Evolutionary conservation across 2,113 vertebrate species (phyloP), one percentile per base, ranked within the genome.

Genomic region (Xiphophorus hellerii): DNA sequence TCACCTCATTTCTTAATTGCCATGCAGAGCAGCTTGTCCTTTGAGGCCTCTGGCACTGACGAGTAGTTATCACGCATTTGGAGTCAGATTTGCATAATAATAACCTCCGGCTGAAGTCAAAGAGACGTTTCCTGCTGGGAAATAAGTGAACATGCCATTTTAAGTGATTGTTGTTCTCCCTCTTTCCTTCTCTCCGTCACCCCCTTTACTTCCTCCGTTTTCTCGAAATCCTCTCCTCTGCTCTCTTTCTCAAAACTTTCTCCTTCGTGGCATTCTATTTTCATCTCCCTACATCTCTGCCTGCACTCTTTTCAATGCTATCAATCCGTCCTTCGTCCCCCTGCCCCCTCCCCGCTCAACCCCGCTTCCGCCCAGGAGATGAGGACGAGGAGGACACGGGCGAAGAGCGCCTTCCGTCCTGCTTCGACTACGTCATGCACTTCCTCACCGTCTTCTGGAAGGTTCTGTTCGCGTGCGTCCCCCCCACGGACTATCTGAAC

Each of bases 381-480:
- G 98, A 99, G 87, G 98, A 99, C 0, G 98, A 99, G 48, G 98
- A 99, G 0, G 98, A 99, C 64, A 94, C 97, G 0, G 98, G 98
- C 0, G 98, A 99, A 71, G 98, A 99, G 74, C 95, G 96, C 29
- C 95, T 99, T 85, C 98, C 98, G 0, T 99, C 98, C 71, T 99
- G 98, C 88, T 99, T 99, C 12, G 98, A 99, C 94, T 99, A 99
- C 0, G 98, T 99, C 88, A 99, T 99, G 98, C 98, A 99, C 92
- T 99, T 99, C 93, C 96, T 99, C 83, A 99, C 98, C 0, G 98
- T 99, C 76, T 99, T 99, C 95, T 99, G 98, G 98, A 99, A 99
- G 93, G 98, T 99, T 42, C 94, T 99, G 82, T 99, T 99, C 42
- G 98, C 98, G 27, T 99, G 97, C 0, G 98, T 99, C 61, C 98